Percentiles rank a stretch among this genome's conserved stretches.
phyloP scores from a whole-genome alignment of 2,113 vertebrate genomes.

The Bungarus multicinctus region DNA sequence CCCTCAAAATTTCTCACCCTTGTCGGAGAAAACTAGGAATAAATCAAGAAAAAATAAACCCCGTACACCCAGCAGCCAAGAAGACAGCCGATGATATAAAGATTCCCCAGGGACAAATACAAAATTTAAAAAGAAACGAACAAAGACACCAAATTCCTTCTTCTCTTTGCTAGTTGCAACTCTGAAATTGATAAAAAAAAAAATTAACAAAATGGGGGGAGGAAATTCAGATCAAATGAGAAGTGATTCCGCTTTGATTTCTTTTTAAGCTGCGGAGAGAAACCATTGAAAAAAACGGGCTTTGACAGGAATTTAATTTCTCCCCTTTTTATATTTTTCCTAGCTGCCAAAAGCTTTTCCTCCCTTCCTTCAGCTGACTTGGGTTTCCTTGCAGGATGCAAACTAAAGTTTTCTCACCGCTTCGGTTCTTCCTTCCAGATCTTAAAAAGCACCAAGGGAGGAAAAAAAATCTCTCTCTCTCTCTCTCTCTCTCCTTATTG shows the following conservation, averaged over 20 bases:
- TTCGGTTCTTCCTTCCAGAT: background rate
- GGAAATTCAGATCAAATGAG: background rate
- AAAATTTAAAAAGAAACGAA: background rate
- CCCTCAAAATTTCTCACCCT: background rate
- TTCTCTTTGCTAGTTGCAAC: background rate
- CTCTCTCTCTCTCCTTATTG: background rate
- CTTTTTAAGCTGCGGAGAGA: background rate
- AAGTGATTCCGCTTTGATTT: background rate
- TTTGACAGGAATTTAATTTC: background rate
- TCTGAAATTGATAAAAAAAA: background rate
- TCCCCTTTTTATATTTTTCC: background rate
- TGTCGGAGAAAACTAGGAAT: background rate
- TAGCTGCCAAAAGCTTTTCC: background rate
- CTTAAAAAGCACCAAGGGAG: background rate
- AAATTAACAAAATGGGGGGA: fast-evolving
- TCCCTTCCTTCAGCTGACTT: background rate
- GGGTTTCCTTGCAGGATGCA: background rate
- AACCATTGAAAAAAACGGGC: background rate
- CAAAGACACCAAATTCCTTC: fast-evolving
- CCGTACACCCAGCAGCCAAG: background rate
- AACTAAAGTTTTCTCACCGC: too few relatives aligned
- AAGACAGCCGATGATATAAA: background rate
- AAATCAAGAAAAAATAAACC: background rate
- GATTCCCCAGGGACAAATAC: background rate
- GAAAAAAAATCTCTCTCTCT: too few relatives aligned